Evolutionary conservation across 2,113 vertebrate genomes (phyloP).

Genomic region (Dipodomys stephensi): DNA sequence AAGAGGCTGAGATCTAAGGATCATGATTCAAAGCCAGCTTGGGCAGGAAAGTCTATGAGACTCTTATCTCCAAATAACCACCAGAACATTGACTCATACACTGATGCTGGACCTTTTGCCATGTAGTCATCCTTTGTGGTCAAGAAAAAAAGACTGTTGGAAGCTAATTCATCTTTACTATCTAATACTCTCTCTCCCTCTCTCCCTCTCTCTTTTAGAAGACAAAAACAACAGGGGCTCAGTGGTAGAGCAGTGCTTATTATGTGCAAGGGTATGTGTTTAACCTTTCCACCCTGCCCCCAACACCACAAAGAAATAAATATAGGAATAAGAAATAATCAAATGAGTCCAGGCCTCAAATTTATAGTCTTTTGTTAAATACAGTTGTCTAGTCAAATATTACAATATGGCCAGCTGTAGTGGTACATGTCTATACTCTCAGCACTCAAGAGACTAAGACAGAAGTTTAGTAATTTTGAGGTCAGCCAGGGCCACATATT

Average conservation of each 20-base stretch:
- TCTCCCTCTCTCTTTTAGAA: not conserved
- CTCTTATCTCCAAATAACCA: too few species aligned
- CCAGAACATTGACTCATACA: not conserved
- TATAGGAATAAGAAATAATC: not conserved
- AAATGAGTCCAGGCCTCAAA: not conserved
- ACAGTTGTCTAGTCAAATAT: not conserved
- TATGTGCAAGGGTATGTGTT: not conserved
- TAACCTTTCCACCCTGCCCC: too few species aligned
- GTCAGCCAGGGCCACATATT: not conserved
- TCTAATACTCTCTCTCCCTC: not conserved
- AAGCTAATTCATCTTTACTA: not conserved
- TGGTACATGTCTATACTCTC: not conserved
- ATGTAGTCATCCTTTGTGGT: not conserved
- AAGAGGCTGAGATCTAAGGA: too few species aligned
- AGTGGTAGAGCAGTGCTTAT: too few species aligned
- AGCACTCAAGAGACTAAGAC: not conserved
- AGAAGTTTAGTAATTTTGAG: not conserved
- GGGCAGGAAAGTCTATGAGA: too few species aligned
- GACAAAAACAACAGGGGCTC: not conserved
- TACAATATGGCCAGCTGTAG: not conserved
- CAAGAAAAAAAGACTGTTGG: constrained; percentile 9
- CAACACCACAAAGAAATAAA: not conserved
- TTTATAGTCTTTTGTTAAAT: not conserved
- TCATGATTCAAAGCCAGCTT: too few species aligned
- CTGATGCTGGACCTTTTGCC: not conserved